phyloP scores from a whole-genome alignment of 2,797 vertebrate species.

The Chromis chromis region DNA sequence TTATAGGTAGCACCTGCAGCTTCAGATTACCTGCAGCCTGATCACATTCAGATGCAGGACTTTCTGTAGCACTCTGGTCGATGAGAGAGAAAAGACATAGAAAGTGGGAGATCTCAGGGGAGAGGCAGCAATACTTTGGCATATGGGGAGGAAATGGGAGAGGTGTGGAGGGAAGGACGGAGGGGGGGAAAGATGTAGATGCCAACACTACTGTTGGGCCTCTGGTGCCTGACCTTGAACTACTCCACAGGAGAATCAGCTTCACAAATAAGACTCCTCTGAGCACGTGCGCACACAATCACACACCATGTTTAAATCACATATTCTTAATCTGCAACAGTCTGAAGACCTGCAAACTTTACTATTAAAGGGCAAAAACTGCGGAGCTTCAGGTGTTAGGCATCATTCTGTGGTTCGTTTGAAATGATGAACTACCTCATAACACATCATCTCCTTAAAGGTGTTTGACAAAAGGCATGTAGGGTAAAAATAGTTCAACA shows the following conservation, averaged over 20 bases:
- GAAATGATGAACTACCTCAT: conserved; percentile 20
- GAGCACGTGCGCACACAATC: conserved; percentile 13
- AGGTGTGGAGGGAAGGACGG: conserved; percentile 27
- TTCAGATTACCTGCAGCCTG: conserved; percentile 21
- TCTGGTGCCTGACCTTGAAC: conserved; percentile 64
- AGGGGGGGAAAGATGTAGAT: conserved; percentile 40
- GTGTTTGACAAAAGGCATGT: conserved; percentile 41
- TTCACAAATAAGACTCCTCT: conserved; percentile 68
- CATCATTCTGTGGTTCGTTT: conserved; percentile 20
- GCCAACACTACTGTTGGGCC: conserved; percentile 64
- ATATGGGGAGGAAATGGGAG: conserved; percentile 60
- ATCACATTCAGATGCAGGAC: not conserved
- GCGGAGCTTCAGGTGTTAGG: conserved; percentile 28
- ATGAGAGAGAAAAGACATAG: conserved; percentile 21
- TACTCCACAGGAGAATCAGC: conserved; percentile 72
- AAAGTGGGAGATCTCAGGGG: conserved; percentile 19
- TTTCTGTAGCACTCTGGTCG: conserved; percentile 19
- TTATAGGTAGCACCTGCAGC: not conserved
- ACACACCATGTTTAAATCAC: conserved; percentile 35
- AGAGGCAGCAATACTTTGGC: conserved; percentile 45
- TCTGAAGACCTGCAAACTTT: conserved; percentile 27
- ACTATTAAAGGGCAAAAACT: conserved; percentile 44
- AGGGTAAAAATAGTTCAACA: conserved; percentile 46
- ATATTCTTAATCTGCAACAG: conserved; percentile 32
- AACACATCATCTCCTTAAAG: conserved; percentile 23